Percentiles rank a stretch among this genome's conserved stretches.
Evolutionary conservation across 2,797 vertebrate species (phyloP).

Genomic region (Spinibarbus caldwelli): DNA sequence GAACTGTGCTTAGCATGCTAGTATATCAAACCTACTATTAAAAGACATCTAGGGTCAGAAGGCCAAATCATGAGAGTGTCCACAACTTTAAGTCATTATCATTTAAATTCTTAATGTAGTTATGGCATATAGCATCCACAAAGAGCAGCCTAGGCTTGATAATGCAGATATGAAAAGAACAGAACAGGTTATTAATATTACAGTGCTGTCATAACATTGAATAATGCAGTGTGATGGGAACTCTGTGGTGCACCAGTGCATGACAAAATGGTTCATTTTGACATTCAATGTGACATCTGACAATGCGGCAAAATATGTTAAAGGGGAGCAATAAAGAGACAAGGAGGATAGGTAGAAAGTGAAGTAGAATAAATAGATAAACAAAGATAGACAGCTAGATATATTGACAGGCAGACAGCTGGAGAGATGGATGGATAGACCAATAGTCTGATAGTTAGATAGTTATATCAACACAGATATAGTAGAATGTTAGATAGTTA

Average conservation of each 20-base stretch:
- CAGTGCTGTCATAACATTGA: background rate
- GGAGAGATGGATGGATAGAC: background rate
- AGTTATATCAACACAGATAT: background rate
- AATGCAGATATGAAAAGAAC: background rate
- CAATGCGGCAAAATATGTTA: conserved; percentile 5
- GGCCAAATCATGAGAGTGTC: background rate
- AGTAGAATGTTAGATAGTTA: background rate
- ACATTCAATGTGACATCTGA: conserved; percentile 13
- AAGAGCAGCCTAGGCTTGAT: background rate
- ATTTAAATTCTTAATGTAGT: background rate
- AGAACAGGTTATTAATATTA: conserved; percentile 8
- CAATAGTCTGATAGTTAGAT: background rate
- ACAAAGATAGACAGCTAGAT: background rate
- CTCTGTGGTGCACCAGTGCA: background rate
- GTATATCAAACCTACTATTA: background rate
- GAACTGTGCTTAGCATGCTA: background rate
- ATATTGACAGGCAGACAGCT: background rate
- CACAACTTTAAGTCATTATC: background rate
- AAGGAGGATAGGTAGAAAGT: background rate
- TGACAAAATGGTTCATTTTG: background rate
- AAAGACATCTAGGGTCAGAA: background rate
- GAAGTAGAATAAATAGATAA: background rate
- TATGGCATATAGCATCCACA: background rate
- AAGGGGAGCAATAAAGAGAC: background rate
- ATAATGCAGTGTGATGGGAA: conserved; percentile 2